Percentiles rank a stretch among this genome's conserved stretches.
phyloP scores from a whole-genome alignment of 2,113 vertebrate genomes.

The Amblyopsis rosae region DNA sequence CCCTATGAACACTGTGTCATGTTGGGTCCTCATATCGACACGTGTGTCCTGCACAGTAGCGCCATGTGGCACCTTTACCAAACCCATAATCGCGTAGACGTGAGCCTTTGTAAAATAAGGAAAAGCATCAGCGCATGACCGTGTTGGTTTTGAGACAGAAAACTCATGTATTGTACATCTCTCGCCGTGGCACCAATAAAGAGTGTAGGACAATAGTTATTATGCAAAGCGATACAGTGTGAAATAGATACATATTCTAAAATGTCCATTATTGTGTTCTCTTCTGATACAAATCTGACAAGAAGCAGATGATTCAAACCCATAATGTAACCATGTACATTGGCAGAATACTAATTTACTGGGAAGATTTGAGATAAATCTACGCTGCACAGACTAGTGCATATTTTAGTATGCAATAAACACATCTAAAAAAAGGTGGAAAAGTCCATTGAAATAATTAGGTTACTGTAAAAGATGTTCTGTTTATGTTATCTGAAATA shows the following conservation, averaged over 20 bases:
- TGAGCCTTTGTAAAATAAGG: neutral
- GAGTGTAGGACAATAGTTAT: neutral
- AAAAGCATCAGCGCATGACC: neutral
- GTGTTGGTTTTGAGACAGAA: too few species aligned
- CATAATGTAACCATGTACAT: neutral
- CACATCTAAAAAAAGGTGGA: neutral
- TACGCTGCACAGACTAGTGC: neutral
- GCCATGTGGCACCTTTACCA: too few species aligned
- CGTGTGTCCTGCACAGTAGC: too few species aligned
- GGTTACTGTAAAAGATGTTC: too few species aligned
- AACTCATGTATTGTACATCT: neutral
- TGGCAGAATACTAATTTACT: neutral
- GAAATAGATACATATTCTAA: neutral
- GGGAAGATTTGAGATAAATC: neutral
- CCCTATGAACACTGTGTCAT: too few species aligned
- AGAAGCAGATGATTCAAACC: neutral
- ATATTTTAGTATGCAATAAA: neutral
- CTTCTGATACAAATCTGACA: neutral
- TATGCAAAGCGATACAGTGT: constrained; percentile 4
- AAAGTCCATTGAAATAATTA: neutral
- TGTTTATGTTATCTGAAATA: too few species aligned
- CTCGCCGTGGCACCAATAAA: constrained; percentile 2
- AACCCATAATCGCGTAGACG: too few species aligned
- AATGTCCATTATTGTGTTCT: neutral
- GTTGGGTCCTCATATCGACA: too few species aligned